Percentiles rank a stretch among this genome's conserved stretches.
phyloP scores from a whole-genome alignment of 2,888 invertebrate species.

The Xanthia togata region DNA sequence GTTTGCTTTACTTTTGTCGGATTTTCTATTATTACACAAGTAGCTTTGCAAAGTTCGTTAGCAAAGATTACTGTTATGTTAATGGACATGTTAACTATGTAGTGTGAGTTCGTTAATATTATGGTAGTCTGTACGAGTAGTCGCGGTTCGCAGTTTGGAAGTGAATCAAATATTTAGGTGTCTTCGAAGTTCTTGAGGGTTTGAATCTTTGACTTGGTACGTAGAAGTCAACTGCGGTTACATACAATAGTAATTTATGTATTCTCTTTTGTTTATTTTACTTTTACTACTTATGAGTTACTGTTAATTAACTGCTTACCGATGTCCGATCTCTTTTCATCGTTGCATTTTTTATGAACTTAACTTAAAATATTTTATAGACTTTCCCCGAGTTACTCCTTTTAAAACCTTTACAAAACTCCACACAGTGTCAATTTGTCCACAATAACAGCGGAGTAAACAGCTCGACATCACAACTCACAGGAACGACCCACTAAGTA shows the following conservation, averaged over 20 bases:
- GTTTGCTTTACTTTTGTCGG: constrained; percentile 19
- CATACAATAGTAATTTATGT: neutral
- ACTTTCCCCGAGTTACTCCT: neutral
- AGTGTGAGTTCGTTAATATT: constrained; percentile 40
- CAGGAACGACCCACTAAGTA: constrained; percentile 55
- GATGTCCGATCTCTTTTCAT: neutral
- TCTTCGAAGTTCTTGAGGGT: constrained; percentile 40
- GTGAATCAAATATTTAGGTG: constrained; percentile 55
- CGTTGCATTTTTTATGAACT: no score
- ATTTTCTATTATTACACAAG: constrained; percentile 5
- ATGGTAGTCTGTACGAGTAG: constrained; percentile 34
- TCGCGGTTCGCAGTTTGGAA: constrained; percentile 33
- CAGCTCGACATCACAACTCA: constrained; percentile 40
- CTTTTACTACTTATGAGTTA: neutral
- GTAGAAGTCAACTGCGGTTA: constrained; percentile 12
- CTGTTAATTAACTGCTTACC: neutral
- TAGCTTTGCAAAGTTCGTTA: constrained; percentile 22
- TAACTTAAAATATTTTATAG: neutral
- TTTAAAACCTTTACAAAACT: neutral
- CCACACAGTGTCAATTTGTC: neutral
- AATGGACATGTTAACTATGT: constrained; percentile 36
- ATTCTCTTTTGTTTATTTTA: neutral
- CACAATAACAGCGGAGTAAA: constrained; percentile 26
- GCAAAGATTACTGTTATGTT: constrained; percentile 31
- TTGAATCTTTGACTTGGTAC: constrained; percentile 46